phyloP scores from a whole-genome alignment of 1,140 invertebrate species.

The Cydia fagiglandana region DNA sequence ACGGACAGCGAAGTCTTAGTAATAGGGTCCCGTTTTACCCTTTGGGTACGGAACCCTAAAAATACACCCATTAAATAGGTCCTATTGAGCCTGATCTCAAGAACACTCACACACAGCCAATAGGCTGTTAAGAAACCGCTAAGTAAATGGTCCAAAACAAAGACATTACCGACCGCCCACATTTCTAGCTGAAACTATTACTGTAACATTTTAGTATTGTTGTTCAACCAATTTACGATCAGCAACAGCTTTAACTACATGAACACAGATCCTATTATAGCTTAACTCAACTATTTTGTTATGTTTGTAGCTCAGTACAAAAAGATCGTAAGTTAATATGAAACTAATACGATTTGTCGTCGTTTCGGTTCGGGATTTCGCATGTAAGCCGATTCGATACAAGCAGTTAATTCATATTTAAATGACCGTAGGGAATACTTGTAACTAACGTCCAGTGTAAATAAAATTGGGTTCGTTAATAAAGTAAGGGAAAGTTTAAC shows the following conservation, averaged over 20 bases:
- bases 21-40: no score
- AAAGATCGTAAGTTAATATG: not conserved
- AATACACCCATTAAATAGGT: no score
- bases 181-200: not conserved
- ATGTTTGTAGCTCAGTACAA: not conserved
- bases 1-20: no score
- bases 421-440: not conserved
- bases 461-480: constrained; percentile 5
- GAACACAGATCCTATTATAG: not conserved
- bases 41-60: no score
- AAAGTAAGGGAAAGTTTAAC: not conserved
- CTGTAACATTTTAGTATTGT: not conserved
- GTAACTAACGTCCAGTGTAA: not conserved
- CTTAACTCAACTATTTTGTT: not conserved
- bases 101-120: not conserved
- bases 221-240: not conserved
- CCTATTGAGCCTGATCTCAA: no score
- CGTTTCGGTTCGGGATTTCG: not conserved
- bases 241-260: not conserved
- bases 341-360: not conserved
- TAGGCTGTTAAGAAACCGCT: not conserved
- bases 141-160: not conserved
- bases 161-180: not conserved
- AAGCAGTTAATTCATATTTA: constrained; percentile 13
- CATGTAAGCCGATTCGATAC: not conserved